Conservation (phyloP, 2,888 invertebrate species). For the Amphiduros pacificus region DNA sequence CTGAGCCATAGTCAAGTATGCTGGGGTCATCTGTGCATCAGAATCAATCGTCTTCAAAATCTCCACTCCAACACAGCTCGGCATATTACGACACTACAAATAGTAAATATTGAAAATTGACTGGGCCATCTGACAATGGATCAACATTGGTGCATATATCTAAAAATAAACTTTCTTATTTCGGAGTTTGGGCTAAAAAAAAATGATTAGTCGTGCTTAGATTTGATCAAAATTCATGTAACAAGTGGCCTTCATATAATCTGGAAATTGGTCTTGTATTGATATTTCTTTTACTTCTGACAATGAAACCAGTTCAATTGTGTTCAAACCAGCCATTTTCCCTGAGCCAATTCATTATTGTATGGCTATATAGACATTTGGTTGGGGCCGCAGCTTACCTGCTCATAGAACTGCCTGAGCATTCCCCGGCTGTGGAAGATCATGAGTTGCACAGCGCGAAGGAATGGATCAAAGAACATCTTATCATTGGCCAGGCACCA, state of each 20-base stretch:
- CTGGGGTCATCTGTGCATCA: constrained; percentile 33
- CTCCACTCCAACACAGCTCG: constrained; percentile 26
- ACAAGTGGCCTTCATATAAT: no score
- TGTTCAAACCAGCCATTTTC: no score
- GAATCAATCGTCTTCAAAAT: constrained; percentile 28
- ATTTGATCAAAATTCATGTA: no score
- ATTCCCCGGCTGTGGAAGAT: constrained; percentile 46
- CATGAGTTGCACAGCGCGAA: constrained; percentile 45
- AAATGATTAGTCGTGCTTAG: no score
- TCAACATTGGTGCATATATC: no score
- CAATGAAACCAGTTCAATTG: no score
- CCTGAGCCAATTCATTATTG: not conserved
- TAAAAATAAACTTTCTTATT: no score
- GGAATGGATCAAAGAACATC: constrained; percentile 42
- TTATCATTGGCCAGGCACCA: constrained; percentile 48
- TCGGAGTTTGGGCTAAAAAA: no score
- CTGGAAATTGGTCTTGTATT: no score
- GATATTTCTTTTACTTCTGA: no score
- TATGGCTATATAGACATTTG: not conserved
- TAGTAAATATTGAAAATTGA: not conserved
- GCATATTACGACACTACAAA: constrained; percentile 23
- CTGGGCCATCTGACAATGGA: no score
- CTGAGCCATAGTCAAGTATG: constrained; percentile 47
- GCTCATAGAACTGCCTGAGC: constrained; percentile 47
- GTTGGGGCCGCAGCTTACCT: constrained; percentile 32